Evolutionary conservation across 2,113 vertebrate genomes (phyloP).

Genomic region (Addax nasomaculatus): DNA sequence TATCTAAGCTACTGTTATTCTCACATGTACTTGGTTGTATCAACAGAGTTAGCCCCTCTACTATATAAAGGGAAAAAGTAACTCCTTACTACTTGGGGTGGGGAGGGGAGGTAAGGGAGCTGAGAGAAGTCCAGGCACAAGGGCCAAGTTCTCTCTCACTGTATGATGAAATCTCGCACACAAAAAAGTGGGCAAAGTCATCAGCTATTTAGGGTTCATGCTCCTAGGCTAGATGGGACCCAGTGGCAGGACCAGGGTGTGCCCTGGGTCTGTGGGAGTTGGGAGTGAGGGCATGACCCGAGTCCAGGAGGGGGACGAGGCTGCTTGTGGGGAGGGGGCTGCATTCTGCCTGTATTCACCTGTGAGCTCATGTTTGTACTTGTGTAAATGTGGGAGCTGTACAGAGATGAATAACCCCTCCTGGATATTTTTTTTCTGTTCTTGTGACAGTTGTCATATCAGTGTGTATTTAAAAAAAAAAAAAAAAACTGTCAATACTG

Average conservation of each 20-base stretch:
- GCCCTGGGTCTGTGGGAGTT: neutral
- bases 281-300: fast-evolving
- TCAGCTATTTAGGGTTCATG: neutral
- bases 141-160: neutral
- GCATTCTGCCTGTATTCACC: neutral
- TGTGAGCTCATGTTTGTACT: neutral
- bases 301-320: neutral
- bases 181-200: neutral
- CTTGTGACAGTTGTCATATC: neutral
- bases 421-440: neutral
- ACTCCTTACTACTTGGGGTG: neutral
- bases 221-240: fast-evolving
- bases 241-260: fast-evolving
- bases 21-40: neutral
- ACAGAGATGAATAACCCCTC: neutral
- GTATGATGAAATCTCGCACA: too few species aligned
- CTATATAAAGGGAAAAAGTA: neutral
- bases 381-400: neutral
- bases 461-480: neutral
- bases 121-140: neutral
- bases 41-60: neutral
- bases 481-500: neutral
- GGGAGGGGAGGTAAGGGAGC: fast-evolving
- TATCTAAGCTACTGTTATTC: neutral
- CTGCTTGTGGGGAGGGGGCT: neutral